Evolutionary conservation across 2,888 invertebrate genomes (phyloP), one percentile per base, ranked within the genome.

Genomic region (Ischnura elegans): DNA sequence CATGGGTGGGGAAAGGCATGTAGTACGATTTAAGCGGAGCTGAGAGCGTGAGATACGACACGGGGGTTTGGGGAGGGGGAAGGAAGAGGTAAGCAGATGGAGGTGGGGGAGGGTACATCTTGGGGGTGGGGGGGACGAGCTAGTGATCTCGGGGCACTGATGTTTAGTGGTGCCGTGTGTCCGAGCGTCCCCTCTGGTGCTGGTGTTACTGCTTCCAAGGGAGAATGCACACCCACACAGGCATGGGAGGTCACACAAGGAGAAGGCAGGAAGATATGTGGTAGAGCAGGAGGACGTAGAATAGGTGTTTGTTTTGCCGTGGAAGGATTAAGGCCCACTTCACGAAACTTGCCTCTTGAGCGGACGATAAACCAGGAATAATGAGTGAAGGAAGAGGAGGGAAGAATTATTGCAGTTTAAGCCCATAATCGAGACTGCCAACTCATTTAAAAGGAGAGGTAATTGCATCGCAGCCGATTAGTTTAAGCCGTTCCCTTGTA

Each of bases 281-380:
- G 90, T 43, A 51, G 51, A 51, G 47, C 5, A 13, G 13, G 51
- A 51, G 51, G 25, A 36, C 13, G 45, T n/a, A 13, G 86, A 86
- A 86, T 86, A 86, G 61, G 43, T 90, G 90, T 90, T 90, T 90
- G 90, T 90, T 90, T 61, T 90, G 90, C 61, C 61, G 61, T n/a
- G 66, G 61, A 90, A 61, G 90, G 90, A 90, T 66, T 90, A 90
- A 51, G 61, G 90, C n/a, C 90, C 90, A 42, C 90, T 90, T 43
- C 61, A 61, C 90, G 90, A 90, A 90, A 90, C 90, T 90, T 90
- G 90, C 90, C 43, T 90, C 90, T 19, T 19, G 36, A 25, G 25
- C 90, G 36, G 90, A 90, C 55, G 42, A 55, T 55, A 61, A 87
- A 87, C 90, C 61, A n/a, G 61, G 47, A 66, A 43, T 90, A 90